phyloP scores from a whole-genome alignment of 2,113 vertebrate genomes.

The Nipponia nippon region DNA sequence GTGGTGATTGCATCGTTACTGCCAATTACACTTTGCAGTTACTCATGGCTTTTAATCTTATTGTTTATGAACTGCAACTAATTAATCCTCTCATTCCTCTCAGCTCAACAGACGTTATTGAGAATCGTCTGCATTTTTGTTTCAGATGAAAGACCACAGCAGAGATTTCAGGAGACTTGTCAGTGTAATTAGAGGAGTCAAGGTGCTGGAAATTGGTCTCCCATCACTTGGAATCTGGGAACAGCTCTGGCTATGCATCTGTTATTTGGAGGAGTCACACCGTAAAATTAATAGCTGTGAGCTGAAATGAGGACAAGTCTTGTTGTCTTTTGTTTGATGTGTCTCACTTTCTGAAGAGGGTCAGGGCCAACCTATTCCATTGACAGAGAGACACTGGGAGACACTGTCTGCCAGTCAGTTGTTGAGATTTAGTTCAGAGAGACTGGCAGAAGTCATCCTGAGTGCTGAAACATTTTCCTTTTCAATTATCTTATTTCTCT shows the following conservation, averaged over 20 bases:
- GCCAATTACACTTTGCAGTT: constrained; percentile 23
- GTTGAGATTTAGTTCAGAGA: constrained; percentile 40
- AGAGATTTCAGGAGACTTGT: constrained; percentile 38
- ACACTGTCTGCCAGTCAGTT: constrained; percentile 30
- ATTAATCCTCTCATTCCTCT: constrained; percentile 56
- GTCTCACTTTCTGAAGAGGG: constrained; percentile 42
- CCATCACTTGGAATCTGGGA: constrained; percentile 1
- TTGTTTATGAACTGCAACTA: constrained; percentile 64
- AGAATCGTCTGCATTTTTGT: constrained; percentile 28
- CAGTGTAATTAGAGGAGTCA: constrained; percentile 48
- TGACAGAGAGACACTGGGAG: constrained; percentile 46
- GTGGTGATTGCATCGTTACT: not conserved
- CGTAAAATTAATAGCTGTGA: constrained; percentile 56
- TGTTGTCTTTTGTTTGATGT: constrained; percentile 56
- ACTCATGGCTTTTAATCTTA: constrained; percentile 46
- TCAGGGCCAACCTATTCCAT: constrained; percentile 42
- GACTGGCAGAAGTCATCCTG: not conserved
- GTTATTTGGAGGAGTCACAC: constrained; percentile 31
- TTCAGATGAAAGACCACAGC: constrained; percentile 29
- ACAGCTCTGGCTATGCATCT: not conserved
- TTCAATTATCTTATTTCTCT: constrained; percentile 36
- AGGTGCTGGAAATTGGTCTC: constrained; percentile 46
- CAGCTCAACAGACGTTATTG: not conserved
- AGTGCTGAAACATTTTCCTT: constrained; percentile 33
- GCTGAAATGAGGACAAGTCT: constrained; percentile 30